Evolutionary conservation across 2,888 invertebrate species (phyloP).

Genomic region (Philereme vetulata): DNA sequence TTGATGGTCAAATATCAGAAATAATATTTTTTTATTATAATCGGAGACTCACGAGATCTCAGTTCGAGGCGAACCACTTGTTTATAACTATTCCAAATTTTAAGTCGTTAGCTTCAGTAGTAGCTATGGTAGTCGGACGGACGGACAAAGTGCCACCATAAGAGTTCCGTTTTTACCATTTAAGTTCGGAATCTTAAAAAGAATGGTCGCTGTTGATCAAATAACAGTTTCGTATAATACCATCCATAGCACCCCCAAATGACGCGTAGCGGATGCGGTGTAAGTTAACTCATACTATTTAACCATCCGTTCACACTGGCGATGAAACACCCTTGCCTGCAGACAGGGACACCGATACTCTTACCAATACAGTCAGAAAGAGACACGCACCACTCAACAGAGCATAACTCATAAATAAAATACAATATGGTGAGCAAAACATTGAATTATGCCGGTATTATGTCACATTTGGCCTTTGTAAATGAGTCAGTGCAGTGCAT

Average conservation of each 20-base stretch:
- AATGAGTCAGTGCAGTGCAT: slow-evolving; percentile 71
- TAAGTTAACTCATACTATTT: slow-evolving; percentile 82
- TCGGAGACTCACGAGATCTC: too few species aligned
- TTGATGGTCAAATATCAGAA: too few species aligned
- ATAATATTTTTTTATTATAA: too few species aligned
- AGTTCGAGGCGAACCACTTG: too few species aligned
- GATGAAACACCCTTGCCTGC: slow-evolving; percentile 68
- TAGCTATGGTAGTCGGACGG: too few species aligned
- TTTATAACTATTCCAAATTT: too few species aligned
- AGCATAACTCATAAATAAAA: slow-evolving; percentile 84
- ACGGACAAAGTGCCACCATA: too few species aligned
- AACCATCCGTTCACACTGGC: slow-evolving; percentile 80
- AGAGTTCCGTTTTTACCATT: too few species aligned
- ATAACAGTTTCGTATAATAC: slow-evolving; percentile 48
- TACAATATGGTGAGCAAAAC: slow-evolving; percentile 85
- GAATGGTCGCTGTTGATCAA: background rate
- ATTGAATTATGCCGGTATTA: slow-evolving; percentile 84
- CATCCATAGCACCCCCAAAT: slow-evolving; percentile 70
- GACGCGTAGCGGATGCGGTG: slow-evolving; percentile 79
- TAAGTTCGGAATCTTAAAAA: background rate
- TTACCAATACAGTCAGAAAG: slow-evolving; percentile 45
- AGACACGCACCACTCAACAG: slow-evolving; percentile 62
- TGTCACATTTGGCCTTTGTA: slow-evolving; percentile 84
- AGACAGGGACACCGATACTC: slow-evolving; percentile 57
- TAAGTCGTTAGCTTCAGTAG: too few species aligned